These are phyloP conservation scores for Lampris incognitus DNA, from an alignment of 2,113 vertebrate genomes.

Conservation along the genomic window DNA sequence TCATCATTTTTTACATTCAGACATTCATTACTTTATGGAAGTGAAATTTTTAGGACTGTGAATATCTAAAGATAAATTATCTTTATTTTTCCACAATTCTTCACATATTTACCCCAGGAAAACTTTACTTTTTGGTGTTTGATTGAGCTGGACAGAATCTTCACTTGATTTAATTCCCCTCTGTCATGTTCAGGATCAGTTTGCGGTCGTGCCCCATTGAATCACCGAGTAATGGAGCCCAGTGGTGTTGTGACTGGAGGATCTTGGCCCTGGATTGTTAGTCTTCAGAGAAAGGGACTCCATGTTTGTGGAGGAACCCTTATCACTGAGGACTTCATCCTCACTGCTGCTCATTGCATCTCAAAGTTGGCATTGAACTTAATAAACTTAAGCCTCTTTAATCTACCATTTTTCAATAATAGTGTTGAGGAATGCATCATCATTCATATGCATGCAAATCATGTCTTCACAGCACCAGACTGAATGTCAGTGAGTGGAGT, in stretches of 20 bases:
- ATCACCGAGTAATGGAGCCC: slow-evolving; percentile 9
- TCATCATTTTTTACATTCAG: too few relatives aligned
- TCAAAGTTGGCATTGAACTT: slow-evolving; percentile 43
- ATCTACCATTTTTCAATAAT: neutral
- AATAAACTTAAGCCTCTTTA: too few relatives aligned
- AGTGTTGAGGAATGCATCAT: too few relatives aligned
- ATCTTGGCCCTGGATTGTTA: slow-evolving; percentile 84
- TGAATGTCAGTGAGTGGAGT: slow-evolving; percentile 54
- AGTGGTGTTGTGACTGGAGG: slow-evolving; percentile 28
- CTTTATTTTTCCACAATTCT: neutral
- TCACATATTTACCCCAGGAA: too few relatives aligned
- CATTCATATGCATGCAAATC: neutral
- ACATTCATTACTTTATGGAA: neutral
- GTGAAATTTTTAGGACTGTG: too few relatives aligned
- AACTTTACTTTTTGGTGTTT: too few relatives aligned
- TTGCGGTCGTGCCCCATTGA: slow-evolving; percentile 53
- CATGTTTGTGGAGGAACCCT: slow-evolving; percentile 82
- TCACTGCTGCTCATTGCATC: slow-evolving; percentile 72
- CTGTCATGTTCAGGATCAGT: slow-evolving; percentile 15
- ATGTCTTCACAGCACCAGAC: slow-evolving; percentile 30
- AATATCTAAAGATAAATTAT: too few relatives aligned
- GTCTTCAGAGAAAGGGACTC: slow-evolving; percentile 50
- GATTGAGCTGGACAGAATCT: too few relatives aligned
- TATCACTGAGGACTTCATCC: slow-evolving; percentile 72
- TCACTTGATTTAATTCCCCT: neutral